phyloP scores from a whole-genome alignment of 2,888 invertebrate species.

The Drosophila tanythrix region DNA sequence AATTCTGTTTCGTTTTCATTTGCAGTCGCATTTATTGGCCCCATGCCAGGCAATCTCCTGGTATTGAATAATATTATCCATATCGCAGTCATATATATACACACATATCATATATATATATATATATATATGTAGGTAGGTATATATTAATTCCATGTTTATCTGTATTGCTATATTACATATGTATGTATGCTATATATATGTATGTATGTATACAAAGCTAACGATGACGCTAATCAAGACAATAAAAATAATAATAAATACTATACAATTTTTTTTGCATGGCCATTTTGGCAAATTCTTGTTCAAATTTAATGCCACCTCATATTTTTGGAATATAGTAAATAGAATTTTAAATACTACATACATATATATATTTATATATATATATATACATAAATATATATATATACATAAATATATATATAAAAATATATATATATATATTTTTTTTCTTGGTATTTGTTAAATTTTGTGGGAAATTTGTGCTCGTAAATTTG shows the following conservation, averaged over 20 bases:
- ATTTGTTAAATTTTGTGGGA: slow-evolving; percentile 39
- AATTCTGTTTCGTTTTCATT: slow-evolving; percentile 60
- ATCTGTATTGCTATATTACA: slow-evolving; percentile 16
- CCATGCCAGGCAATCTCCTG: slow-evolving; percentile 70
- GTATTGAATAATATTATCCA: slow-evolving; percentile 74
- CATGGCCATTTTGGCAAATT: slow-evolving; percentile 45
- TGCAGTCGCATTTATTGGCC: slow-evolving; percentile 72
- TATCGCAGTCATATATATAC: slow-evolving; percentile 40
- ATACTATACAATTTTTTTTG: slow-evolving; percentile 56
- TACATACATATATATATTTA: slow-evolving; percentile 10
- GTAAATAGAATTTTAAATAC: slow-evolving; percentile 18
- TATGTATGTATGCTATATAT: not conserved
- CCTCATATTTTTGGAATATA: slow-evolving; percentile 29
- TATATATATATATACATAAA: slow-evolving; percentile 1
- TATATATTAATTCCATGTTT: slow-evolving; percentile 2
- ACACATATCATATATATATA: slow-evolving; percentile 9
- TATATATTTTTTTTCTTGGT: slow-evolving; percentile 2
- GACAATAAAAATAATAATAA: slow-evolving; percentile 76
- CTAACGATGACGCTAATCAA: slow-evolving; percentile 64
- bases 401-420: not conserved
- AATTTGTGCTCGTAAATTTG: slow-evolving; percentile 48
- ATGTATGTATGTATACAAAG: not conserved
- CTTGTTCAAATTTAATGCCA: slow-evolving; percentile 38
- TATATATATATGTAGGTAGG: slow-evolving; percentile 4
- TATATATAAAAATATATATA: no score